Evolutionary conservation across 1,140 invertebrate species (phyloP).

Genomic region (Propsilocerus akamusi): DNA sequence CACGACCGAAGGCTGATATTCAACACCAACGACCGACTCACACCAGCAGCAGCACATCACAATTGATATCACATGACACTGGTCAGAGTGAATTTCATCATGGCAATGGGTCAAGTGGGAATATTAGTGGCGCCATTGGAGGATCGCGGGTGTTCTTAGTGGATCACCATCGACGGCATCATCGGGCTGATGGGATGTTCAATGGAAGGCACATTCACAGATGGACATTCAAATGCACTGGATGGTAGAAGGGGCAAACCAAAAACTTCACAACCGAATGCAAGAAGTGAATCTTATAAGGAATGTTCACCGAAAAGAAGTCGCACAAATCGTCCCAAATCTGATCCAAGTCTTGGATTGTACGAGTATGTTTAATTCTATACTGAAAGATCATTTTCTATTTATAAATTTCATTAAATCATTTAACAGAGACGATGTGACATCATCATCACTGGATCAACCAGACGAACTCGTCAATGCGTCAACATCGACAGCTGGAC

Average conservation of each 20-base stretch:
- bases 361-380: neutral
- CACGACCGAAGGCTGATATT: neutral
- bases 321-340: constrained; percentile 20
- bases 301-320: constrained; percentile 36
- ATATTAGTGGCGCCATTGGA: neutral
- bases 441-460: no score
- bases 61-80: neutral
- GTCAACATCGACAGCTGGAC: no score
- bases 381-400: neutral
- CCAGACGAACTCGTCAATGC: no score
- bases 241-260: neutral
- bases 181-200: no score
- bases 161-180: no score
- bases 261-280: neutral
- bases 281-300: constrained; percentile 18
- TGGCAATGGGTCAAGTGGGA: neutral
- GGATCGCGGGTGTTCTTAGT: neutral
- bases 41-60: neutral
- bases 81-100: neutral
- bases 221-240: neutral
- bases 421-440: neutral
- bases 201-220: neutral
- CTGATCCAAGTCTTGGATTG: neutral
- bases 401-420: neutral
- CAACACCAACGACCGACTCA: neutral